phyloP scores from a whole-genome alignment of 92 coral and sea anemone genomes.

The Porites divaricata region DNA sequence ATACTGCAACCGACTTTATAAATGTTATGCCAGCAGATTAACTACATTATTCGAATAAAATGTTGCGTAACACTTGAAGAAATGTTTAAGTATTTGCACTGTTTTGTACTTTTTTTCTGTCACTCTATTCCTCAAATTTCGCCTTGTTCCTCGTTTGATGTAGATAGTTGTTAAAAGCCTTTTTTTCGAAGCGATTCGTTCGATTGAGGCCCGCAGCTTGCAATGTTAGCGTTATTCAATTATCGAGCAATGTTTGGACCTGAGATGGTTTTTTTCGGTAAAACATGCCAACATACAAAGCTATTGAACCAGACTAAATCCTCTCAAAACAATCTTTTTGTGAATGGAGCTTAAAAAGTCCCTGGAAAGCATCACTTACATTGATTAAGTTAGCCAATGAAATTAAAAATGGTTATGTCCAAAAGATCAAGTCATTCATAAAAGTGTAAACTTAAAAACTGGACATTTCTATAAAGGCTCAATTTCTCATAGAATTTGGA shows the following conservation, averaged over 20 bases:
- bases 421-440: too few species aligned
- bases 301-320: slow-evolving; percentile 17
- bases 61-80: too few species aligned
- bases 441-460: neutral
- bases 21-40: too few species aligned
- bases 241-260: neutral
- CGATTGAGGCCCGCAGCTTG: neutral
- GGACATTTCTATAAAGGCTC: neutral
- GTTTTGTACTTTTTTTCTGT: too few species aligned
- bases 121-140: too few species aligned
- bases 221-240: neutral
- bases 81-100: too few species aligned
- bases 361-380: neutral
- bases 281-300: neutral
- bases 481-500: neutral
- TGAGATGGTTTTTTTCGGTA: neutral
- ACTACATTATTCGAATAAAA: too few species aligned
- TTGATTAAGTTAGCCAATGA: neutral
- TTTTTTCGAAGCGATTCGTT: neutral
- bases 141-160: neutral
- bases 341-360: neutral
- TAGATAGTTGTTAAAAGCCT: neutral
- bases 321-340: slow-evolving; percentile 4
- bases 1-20: too few species aligned
- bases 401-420: neutral